Conservation (phyloP, 2,888 invertebrate genomes). For the Silvanus unidentatus region DNA sequence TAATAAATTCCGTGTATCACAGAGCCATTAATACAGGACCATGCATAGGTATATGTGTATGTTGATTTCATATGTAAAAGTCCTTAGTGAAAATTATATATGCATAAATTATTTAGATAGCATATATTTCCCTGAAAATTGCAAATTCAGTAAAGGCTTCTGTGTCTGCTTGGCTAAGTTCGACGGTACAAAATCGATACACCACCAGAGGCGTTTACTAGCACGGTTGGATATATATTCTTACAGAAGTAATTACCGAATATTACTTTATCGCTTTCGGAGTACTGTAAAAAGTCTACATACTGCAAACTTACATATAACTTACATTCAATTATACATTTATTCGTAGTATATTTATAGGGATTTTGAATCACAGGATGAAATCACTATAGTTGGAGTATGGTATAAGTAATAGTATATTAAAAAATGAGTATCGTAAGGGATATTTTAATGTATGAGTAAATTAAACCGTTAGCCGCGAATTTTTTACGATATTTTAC, state of each 20-base stretch:
- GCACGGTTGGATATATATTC: constrained; percentile 29
- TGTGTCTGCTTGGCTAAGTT: too few relatives aligned
- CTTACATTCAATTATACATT: constrained; percentile 27
- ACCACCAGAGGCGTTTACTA: constrained; percentile 23
- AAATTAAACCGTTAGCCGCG: too few relatives aligned
- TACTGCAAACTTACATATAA: too few relatives aligned
- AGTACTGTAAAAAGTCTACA: constrained; percentile 21
- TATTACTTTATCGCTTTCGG: constrained; percentile 29
- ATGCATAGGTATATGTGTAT: neutral
- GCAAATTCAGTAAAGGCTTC: neutral
- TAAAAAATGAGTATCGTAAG: too few relatives aligned
- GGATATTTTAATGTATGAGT: too few relatives aligned
- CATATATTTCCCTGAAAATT: neutral
- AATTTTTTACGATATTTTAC: too few relatives aligned
- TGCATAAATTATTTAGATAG: constrained; percentile 1
- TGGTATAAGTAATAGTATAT: too few relatives aligned
- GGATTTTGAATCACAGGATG: too few relatives aligned
- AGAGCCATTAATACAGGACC: too few relatives aligned
- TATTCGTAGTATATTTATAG: too few relatives aligned
- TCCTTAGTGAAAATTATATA: neutral
- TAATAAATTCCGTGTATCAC: too few relatives aligned
- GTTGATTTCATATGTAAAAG: constrained; percentile 1
- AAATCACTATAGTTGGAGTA: too few relatives aligned
- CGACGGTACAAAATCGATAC: constrained; percentile 20
- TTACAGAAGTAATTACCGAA: constrained; percentile 31